Percentiles rank a stretch among this genome's conserved stretches.
Conservation (phyloP, 1,140 invertebrate genomes). For the Drosophila ironensis region DNA sequence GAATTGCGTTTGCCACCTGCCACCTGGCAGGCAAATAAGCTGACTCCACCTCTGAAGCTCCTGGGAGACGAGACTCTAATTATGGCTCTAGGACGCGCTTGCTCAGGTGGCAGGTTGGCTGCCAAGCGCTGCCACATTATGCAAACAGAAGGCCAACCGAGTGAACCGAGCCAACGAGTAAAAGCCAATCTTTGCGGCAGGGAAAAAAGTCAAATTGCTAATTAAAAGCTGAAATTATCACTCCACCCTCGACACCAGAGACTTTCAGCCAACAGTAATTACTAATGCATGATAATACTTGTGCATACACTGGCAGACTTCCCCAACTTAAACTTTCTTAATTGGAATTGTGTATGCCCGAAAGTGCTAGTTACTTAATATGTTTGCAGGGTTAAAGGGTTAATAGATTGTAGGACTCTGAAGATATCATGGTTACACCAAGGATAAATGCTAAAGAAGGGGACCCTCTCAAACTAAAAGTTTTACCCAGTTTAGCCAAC, state of each 20-base stretch:
- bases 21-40: conserved; percentile 13
- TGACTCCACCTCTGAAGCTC: conserved; percentile 38
- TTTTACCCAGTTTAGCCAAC: too few species aligned
- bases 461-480: too few species aligned
- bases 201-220: conserved; percentile 59
- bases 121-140: conserved; percentile 21
- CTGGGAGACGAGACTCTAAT: conserved; percentile 58
- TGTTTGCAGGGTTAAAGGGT: neutral
- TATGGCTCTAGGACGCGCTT: conserved; percentile 27
- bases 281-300: conserved; percentile 32
- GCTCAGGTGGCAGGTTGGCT: neutral
- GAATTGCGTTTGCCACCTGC: conserved; percentile 20
- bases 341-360: neutral
- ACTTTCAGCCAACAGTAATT: conserved; percentile 45
- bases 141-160: conserved; percentile 36
- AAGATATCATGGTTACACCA: too few species aligned
- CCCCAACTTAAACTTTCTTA: conserved; percentile 4
- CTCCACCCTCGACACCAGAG: conserved; percentile 1
- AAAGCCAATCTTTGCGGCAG: conserved; percentile 44
- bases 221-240: conserved; percentile 51
- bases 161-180: conserved; percentile 13
- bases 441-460: too few species aligned
- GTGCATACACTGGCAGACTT: conserved; percentile 9
- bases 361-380: neutral
- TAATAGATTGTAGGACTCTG: too few species aligned